Conservation (phyloP, 2,113 vertebrate species). For the Xyrauchen texanus region DNA sequence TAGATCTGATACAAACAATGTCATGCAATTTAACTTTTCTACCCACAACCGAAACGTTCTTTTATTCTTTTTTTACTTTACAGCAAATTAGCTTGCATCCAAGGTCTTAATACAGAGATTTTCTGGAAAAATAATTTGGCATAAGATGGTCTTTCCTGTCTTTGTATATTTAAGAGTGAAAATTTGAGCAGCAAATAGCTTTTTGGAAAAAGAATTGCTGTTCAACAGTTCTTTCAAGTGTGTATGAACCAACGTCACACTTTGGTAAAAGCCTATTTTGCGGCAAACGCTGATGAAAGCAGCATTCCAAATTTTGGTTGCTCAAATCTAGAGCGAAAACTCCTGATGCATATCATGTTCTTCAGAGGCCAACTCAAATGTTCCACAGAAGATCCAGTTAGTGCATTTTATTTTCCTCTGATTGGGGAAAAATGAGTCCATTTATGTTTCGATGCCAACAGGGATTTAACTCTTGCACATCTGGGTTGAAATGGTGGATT, state of each 20-base stretch:
- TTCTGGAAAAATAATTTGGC: slow-evolving; percentile 29
- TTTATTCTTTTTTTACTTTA: no score
- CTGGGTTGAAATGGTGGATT: not conserved
- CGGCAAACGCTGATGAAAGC: not conserved
- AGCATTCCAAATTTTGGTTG: no score
- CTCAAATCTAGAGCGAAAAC: not conserved
- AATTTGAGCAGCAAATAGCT: slow-evolving; percentile 10
- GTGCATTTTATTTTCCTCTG: not conserved
- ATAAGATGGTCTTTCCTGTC: not conserved
- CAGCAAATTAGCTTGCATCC: slow-evolving; percentile 2
- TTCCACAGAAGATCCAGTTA: slow-evolving; percentile 6
- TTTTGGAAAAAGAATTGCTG: not conserved
- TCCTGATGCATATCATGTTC: not conserved
- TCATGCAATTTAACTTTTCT: slow-evolving; percentile 6
- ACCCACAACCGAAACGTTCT: not conserved
- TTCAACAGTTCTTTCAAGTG: not conserved
- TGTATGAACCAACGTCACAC: not conserved
- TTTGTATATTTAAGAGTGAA: not conserved
- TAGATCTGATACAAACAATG: slow-evolving; percentile 10
- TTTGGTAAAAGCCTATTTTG: not conserved
- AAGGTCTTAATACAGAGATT: slow-evolving; percentile 26
- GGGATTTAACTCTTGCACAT: not conserved
- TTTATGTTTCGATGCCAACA: not conserved
- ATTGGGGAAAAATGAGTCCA: not conserved
- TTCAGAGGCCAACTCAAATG: not conserved